Base-by-base conservation (phyloP, 2,888 invertebrate species). In the Lycocerus yunnanus region DNA sequence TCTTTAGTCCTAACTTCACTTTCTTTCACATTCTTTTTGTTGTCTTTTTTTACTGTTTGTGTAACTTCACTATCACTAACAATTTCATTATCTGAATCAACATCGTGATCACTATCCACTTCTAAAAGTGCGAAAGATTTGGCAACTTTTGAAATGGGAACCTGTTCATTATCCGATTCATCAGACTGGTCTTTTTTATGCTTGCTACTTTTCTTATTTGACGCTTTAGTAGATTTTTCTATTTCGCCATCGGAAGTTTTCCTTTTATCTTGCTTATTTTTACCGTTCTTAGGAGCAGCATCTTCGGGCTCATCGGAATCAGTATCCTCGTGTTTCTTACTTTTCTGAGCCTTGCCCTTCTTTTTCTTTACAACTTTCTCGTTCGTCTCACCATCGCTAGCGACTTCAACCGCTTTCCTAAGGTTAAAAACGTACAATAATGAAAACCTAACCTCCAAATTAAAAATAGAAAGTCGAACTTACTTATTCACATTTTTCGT, bases 71-170 rank as follows among this genome's bases (percentile, higher is more conserved):
- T 81, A 78, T 88, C 88, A 74, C 85, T 85, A 73, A 86, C 85
- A 74, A 84, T 84, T 59, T 83, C 82, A 20, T 84, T 82, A 65
- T 83, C 83, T 18, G 84, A 84, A 78, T 84, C 74, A 66, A 81
- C 80, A 74, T 89, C 89, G 73, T 86, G 86, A 15, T 89, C 91
- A 77, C 89, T 90, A 83, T 92, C 93, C 78, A 92, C 89, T 86
- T 92, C 90, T 77, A 94, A 86, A 15, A 94, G 86, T 74, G 93
- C 91, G 85, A 94, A 94, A 4, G 85, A 84, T 77, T 86, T 86
- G 66, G 84, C 83, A 9, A 84, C 82, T 80, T 84, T 86, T 13
- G 83, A 76, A 83, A 91, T 91, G 82, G 80, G 18, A 58, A 82
- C 83, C 43, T 83, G 83, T 18, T 84, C 86, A 65, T 85, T 85